Base-by-base conservation (phyloP, 2,113 vertebrate genomes). In the Lepisosteus oculatus region DNA sequence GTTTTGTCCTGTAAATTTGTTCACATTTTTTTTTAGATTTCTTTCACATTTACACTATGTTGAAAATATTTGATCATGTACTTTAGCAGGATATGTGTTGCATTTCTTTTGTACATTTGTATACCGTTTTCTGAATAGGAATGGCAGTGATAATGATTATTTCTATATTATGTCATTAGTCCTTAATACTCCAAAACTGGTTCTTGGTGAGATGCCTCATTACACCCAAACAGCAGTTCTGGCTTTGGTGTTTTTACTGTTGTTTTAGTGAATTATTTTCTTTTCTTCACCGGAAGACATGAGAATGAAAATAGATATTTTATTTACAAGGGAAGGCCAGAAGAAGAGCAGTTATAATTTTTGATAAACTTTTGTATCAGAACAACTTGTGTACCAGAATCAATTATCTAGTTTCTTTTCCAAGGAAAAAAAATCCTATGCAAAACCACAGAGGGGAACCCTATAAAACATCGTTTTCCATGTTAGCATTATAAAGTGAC, bases 331-430 rank as follows among this genome's bases (percentile, higher is more conserved):
- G 13, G 65, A 57, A 55, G 43, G 57, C 67, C 71, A 47, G 65
- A 67, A 61, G 55, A 12, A 57, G 17, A 72, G 55, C 63, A 2
- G 6, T 43, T 71, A 63, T 54, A 63, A 65, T 65, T 57, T 45
- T 57, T 43, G 14, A 54, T 14, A 43, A 56, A 63, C 54, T 15
- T 43, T 14, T 3, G 15, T 42, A n/a, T 8, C 13, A 56, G 54
- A 29, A 29, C 29, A 29, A 29, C 29, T 29, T 29, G 29, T 29
- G 17, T 12, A n/a, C 13, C 54, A 15, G 57, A 68, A 73, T 72
- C 43, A 45, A 41, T 67, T 29, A 67, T 43, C 54, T 29, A 6
- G 43, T 72, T 67, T 57, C 14, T 51, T 67, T n/a, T 44, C 15
- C 55, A 29, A 59, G 56, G 43, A 67, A 61, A 17, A 8, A 59